Base-by-base conservation (phyloP, 64 coral and sea anemone genomes). In the Cladopsammia gracilis region DNA sequence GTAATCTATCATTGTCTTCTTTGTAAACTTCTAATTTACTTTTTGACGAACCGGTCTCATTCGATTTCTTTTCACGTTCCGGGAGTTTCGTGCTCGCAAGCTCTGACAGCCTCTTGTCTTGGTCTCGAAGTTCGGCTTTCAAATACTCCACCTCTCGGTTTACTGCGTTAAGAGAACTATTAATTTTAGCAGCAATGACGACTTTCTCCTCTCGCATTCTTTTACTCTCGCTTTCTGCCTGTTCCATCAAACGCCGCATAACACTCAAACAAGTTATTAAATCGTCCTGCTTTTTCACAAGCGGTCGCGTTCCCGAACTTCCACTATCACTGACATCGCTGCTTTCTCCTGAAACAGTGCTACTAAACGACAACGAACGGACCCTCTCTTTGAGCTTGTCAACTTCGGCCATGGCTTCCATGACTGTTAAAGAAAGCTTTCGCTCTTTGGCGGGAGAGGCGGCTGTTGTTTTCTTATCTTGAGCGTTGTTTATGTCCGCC, bases 91-190 rank as follows among this genome's bases (percentile, higher is more conserved):
- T 20, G 9, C 70, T 81, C 4, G 92, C 83, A 58, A 99, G 92
- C 80, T 99, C 94, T 45, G 83, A 78, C 58, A 99, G 78, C 50
- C 95, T 93, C 69, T 80, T 86, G 88, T 96, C 98, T 94, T 99
- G 98, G 23, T 99, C 94, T 10, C 91, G 94, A 58, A 99, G 64
- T 88, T 99, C 98, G 52, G 89, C 94, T 69, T 93, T 96, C 76
- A 99, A 87, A 66, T 99, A 95, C 62, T 99, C 98, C 43, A 99
- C 98, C 72, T 99, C 98, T 48, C 94, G 79, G 56, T 99, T 99
- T 43, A 99, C 98, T 12, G 94, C 81, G 75, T 87, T 93, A 50
- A 99, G 90, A 58, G 98, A 96, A 74, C 87, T 94, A 48, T 93
- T 96, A 47, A 99, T 99, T 76, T 94, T 99, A 20, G 94, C 77